Evolutionary conservation across 30 jellyfish, hydroid and myxozoan species (phyloP).

Genomic region (Morbakka virulenta): DNA sequence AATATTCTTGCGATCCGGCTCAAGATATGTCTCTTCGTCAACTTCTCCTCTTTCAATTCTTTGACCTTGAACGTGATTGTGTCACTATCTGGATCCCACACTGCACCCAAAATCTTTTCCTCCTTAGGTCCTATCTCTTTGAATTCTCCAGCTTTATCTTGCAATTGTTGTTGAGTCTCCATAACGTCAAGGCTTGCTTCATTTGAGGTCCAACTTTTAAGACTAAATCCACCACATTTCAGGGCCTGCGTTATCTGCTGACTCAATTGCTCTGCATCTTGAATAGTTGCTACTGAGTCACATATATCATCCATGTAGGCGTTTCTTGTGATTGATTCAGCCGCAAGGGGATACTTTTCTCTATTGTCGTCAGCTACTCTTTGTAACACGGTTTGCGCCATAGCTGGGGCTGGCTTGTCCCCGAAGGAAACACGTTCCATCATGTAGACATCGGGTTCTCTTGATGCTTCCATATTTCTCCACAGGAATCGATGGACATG

Average conservation of each 20-base stretch:
- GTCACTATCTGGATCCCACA: conserved; percentile 15
- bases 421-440: too few relatives aligned
- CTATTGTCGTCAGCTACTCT: conserved; percentile 14
- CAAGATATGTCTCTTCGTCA: neutral
- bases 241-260: neutral
- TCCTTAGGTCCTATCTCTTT: neutral
- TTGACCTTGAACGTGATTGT: too few relatives aligned
- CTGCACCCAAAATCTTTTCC: conserved; percentile 40
- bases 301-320: conserved; percentile 35
- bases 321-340: neutral
- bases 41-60: neutral
- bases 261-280: neutral
- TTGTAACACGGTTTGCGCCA: too few relatives aligned
- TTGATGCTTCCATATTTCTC: too few relatives aligned
- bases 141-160: neutral
- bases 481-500: too few relatives aligned
- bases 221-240: conserved; percentile 6
- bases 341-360: conserved; percentile 30
- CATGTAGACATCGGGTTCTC: too few relatives aligned
- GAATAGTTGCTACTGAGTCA: conserved; percentile 1
- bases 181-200: too few relatives aligned
- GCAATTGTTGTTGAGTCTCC: too few relatives aligned
- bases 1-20: neutral
- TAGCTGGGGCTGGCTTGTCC: too few relatives aligned
- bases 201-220: conserved; percentile 1